Evolutionary conservation across 1,140 invertebrate genomes (phyloP).

Genomic region (Parasteatoda tepidariorum): DNA sequence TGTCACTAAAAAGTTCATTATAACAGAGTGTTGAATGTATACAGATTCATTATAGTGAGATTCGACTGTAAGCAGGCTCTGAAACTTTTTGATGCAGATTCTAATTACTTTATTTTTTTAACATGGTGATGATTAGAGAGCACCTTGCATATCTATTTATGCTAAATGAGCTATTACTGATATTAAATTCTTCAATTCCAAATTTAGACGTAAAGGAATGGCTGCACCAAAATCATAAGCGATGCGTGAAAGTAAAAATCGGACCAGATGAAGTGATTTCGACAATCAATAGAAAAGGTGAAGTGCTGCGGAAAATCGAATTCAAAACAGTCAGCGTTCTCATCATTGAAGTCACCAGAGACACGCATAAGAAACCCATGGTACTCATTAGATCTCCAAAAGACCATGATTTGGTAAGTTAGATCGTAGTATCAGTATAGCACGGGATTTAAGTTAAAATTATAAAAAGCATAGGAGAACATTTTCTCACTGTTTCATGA

Average conservation of each 20-base stretch:
- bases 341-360: conserved; percentile 82
- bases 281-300: conserved; percentile 77
- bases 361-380: conserved; percentile 80
- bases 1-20: too few relatives aligned
- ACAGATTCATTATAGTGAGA: too few relatives aligned
- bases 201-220: conserved; percentile 89
- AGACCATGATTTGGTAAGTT: conserved; percentile 88
- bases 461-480: background rate
- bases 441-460: background rate
- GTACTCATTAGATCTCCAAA: conserved; percentile 86
- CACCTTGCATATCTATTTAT: too few relatives aligned
- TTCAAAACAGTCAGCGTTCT: conserved; percentile 81
- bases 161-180: too few relatives aligned
- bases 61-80: too few relatives aligned
- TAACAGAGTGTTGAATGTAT: too few relatives aligned
- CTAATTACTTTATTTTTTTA: too few relatives aligned
- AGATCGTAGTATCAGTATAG: too few relatives aligned
- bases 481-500: too few relatives aligned
- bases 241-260: conserved; percentile 88
- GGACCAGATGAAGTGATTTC: conserved; percentile 77
- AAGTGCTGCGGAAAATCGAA: conserved; percentile 68
- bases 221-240: conserved; percentile 92
- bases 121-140: too few relatives aligned
- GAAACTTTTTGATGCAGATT: too few relatives aligned
- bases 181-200: too few relatives aligned